Base-by-base conservation (phyloP, 2,113 vertebrate genomes). In the Acrocephalus kingi region DNA sequence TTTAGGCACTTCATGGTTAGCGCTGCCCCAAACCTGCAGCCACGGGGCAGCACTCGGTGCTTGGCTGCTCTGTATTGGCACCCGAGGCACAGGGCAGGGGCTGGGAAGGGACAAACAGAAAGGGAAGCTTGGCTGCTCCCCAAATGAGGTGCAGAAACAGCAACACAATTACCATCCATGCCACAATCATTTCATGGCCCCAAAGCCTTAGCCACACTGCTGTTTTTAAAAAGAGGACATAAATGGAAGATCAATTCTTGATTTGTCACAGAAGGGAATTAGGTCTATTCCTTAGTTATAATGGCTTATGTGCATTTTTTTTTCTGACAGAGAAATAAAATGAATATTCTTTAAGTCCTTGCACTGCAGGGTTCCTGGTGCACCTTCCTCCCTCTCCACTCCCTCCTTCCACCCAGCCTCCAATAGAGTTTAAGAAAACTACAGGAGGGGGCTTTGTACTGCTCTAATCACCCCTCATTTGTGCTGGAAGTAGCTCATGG, bases 241-340 rank as follows among this genome's bases (percentile, higher is more conserved):
- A 94, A 93, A 95, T 71, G 78, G 87, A 97, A 97, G 94, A 95
- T 94, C 45, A 51, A 89, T 92, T 96, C 81, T 77, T 95, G 90
- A 93, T 87, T 93, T 74, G 75, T 95, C 93, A 94, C 71, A 63
- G 8, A 62, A 56, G 11, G 31, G 71, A 96, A 94, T 94, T 91
- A 95, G 84, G 27, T 45, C 55, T 93, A 71, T 92, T 96, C 62
- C 80, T 96, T 87, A 86, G 30, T 84, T 96, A 39, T 89, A 95
- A 95, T 84, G 73, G 87, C 27, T 95, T 87, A 91, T 86, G 68
- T 89, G 77, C 43, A 5, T 69, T 94, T 96, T 96, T 95, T 35
- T 35, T 35, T 35, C 84, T 87, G 89, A 96, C 35, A 91, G 88
- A 97, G 79, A 45, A 59, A 87, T 46, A 58, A 74, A 81, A 59